These are phyloP conservation scores for Drosophila anomalata DNA, from an alignment of 2,888 invertebrate genomes.

Conservation along the genomic window DNA sequence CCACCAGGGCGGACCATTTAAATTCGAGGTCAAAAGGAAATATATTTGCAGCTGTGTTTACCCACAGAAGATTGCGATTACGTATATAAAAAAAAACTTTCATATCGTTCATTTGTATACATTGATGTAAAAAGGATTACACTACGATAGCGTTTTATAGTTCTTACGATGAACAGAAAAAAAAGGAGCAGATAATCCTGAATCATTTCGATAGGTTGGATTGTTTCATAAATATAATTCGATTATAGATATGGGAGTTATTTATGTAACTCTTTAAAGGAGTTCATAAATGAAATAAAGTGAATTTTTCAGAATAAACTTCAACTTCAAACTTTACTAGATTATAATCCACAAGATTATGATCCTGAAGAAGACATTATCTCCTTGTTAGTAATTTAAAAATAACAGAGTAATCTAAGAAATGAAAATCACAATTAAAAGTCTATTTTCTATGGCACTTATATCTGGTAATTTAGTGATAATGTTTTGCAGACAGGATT, in stretches of 20 bases:
- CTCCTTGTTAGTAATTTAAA: neutral
- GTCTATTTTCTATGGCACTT: constrained; percentile 14
- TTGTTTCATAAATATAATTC: neutral
- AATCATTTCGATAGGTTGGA: neutral
- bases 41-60: constrained; percentile 73
- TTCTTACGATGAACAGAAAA: neutral
- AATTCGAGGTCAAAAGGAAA: constrained; percentile 68
- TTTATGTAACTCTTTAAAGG: too few species aligned
- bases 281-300: too few species aligned
- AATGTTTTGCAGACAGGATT: constrained; percentile 3
- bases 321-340: too few species aligned
- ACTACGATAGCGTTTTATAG: constrained; percentile 1
- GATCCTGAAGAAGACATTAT: too few species aligned
- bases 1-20: constrained; percentile 63
- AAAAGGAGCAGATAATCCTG: neutral
- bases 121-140: constrained; percentile 9
- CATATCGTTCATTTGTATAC: constrained; percentile 16
- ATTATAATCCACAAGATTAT: too few species aligned
- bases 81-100: constrained; percentile 26
- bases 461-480: constrained; percentile 21
- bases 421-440: constrained; percentile 17
- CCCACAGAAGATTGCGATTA: constrained; percentile 57
- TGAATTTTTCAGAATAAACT: too few species aligned
- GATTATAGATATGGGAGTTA: neutral
- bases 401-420: neutral